Base-by-base conservation (phyloP, 2,113 vertebrate genomes). In the Caloenas nicobarica region DNA sequence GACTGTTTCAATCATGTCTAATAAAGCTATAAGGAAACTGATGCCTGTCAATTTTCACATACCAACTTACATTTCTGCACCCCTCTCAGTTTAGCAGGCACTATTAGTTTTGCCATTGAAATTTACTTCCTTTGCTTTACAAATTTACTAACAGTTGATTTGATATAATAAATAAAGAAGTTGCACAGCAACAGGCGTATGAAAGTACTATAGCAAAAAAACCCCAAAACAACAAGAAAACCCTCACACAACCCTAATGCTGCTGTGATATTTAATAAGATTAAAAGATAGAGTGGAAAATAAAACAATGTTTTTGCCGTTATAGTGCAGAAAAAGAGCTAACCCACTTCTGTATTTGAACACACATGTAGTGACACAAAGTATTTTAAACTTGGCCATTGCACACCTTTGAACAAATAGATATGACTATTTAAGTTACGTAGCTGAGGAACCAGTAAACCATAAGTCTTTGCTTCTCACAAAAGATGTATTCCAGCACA, bases 221-320 rank as follows among this genome's bases (percentile, higher is more conserved):
- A 56, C 5, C 6, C 42, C 44, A 44, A 44, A 44, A 44, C 44
- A 44, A 44, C 44, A 44, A 44, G 16, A 44, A 16, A 17, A 7
- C 44, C 17, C 44, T 18, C 18, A 7, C 18, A 9, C 44, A 46
- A 46, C 44, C 44, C 44, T 64, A 85, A 64, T 7, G 40, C 16
- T 9, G 64, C 48, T 15, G 11, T 64, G 42, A 64, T 78, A 81
- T n/a, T 91, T 74, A 84, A 51, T 78, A 60, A 25, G 38, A 86
- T 51, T 89, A 91, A 92, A 91, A 92, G 65, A 81, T 68, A 38
- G 84, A 92, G 69, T 40, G 34, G 34, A 93, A 93, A 92, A 84
- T 60, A 46, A 88, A 80, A 25, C 50, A 81, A 26, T 9, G 28
- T 1, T 74, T 83, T 91, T 91, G 44, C 61, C 90, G 38, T 91